These are phyloP conservation scores for Orthonevra nobilis DNA, from an alignment of 2,888 invertebrate genomes.

Conservation along the genomic window DNA sequence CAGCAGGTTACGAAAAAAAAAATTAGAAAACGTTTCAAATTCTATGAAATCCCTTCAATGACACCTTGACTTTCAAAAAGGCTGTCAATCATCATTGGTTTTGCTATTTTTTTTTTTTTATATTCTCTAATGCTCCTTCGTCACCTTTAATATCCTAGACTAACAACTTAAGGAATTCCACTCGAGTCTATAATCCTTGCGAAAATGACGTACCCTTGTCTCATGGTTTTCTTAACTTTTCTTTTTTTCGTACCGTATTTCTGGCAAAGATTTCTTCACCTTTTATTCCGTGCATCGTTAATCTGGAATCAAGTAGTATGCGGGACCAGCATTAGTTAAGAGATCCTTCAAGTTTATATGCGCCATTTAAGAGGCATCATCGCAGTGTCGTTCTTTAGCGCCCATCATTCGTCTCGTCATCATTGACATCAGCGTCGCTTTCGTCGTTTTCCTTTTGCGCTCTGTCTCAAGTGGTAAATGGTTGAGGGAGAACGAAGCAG, in stretches of 20 bases:
- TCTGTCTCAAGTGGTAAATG: slow-evolving; percentile 55
- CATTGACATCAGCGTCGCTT: slow-evolving; percentile 4
- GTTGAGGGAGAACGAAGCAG: slow-evolving; percentile 19
- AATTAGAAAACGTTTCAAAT: no score
- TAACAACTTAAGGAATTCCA: slow-evolving; percentile 7
- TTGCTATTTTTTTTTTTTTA: background rate
- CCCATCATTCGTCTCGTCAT: slow-evolving; percentile 10
- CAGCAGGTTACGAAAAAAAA: background rate
- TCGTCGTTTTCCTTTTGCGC: slow-evolving; percentile 28
- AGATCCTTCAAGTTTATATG: slow-evolving; percentile 51
- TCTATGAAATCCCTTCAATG: slow-evolving; percentile 9
- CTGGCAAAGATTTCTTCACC: background rate
- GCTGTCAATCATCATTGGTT: slow-evolving; percentile 33
- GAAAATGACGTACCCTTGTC: background rate
- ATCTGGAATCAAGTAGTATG: slow-evolving; percentile 41
- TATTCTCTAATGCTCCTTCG: background rate
- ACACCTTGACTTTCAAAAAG: slow-evolving; percentile 1
- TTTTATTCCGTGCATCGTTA: slow-evolving; percentile 34
- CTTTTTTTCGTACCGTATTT: no score
- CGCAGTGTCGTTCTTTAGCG: slow-evolving; percentile 17
- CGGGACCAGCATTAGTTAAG: slow-evolving; percentile 41
- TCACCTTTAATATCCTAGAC: slow-evolving; percentile 3
- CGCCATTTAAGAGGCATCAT: slow-evolving; percentile 19
- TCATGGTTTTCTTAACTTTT: no score
- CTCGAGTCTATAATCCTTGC: slow-evolving; percentile 10